phyloP scores from a whole-genome alignment of 2,888 invertebrate species.

The Temnothorax unifasciatus region DNA sequence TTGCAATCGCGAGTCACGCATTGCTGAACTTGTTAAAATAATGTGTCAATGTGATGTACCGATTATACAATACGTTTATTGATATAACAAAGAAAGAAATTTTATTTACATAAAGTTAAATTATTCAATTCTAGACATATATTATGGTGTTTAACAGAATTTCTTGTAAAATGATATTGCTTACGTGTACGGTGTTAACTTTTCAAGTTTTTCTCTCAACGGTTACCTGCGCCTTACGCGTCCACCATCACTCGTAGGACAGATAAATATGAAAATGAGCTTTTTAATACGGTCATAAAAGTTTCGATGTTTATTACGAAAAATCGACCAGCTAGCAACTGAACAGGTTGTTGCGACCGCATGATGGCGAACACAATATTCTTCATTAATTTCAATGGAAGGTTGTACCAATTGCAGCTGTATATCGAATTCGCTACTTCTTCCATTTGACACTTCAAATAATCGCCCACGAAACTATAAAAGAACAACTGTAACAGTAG shows the following conservation, averaged over 20 bases:
- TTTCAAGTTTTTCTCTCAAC: background rate
- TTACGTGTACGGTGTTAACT: background rate
- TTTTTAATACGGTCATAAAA: conserved; percentile 54
- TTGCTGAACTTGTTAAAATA: background rate
- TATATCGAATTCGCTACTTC: conserved; percentile 9
- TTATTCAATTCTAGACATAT: background rate
- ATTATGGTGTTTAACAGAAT: background rate
- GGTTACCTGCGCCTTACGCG: background rate
- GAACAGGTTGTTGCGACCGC: conserved; percentile 67
- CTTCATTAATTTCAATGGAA: conserved; percentile 61
- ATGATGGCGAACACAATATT: conserved; percentile 72
- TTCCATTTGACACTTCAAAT: conserved; percentile 40
- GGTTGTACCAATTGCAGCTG: conserved; percentile 61
- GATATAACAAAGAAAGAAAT: background rate
- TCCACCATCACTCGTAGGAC: conserved; percentile 36
- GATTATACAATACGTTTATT: background rate
- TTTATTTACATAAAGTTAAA: background rate
- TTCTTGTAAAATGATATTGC: background rate
- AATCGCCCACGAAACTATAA: conserved; percentile 33
- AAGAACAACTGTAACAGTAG: conserved; percentile 8
- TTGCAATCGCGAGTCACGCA: background rate
- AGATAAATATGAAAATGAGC: conserved; percentile 26
- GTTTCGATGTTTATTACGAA: conserved; percentile 67
- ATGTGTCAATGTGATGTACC: background rate
- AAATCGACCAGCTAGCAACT: conserved; percentile 69